Conservation (phyloP, 1,140 invertebrate genomes). For the Drosophila mojavensis region DNA sequence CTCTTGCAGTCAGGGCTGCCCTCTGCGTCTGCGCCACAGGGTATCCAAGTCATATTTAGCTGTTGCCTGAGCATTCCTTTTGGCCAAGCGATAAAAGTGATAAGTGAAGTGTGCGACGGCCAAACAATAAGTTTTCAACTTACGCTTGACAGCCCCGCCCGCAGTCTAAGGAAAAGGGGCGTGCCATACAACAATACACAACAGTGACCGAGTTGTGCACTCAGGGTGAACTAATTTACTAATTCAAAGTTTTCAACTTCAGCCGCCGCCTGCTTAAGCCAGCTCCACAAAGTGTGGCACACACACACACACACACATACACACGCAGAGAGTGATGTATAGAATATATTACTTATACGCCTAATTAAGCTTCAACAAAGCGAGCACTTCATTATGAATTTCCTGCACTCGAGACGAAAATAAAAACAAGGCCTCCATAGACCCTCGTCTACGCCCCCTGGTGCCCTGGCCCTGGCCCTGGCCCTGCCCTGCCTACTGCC, state of each 20-base stretch:
- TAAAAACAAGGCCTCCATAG: constrained; percentile 26
- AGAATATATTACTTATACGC: constrained; percentile 80
- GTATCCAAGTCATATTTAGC: not conserved
- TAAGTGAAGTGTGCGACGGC: constrained; percentile 38
- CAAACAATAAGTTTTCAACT: constrained; percentile 12
- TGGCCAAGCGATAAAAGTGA: constrained; percentile 22
- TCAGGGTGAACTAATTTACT: constrained; percentile 74
- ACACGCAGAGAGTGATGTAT: not conserved
- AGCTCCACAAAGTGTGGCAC: not conserved
- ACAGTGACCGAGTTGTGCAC: constrained; percentile 67
- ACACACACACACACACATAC: constrained; percentile 1
- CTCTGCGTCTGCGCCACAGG: too few species aligned
- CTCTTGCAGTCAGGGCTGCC: too few species aligned
- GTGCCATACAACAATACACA: not conserved
- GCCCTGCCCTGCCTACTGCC: too few species aligned
- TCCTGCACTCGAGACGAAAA: constrained; percentile 58
- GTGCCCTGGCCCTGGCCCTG: too few species aligned
- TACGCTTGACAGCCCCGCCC: constrained; percentile 12
- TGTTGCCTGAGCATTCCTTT: not conserved
- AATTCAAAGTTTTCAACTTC: constrained; percentile 60
- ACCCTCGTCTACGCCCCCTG: too few species aligned
- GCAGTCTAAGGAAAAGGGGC: not conserved
- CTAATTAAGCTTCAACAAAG: constrained; percentile 79
- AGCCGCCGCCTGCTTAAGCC: not conserved
- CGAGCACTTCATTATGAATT: constrained; percentile 81